Base-by-base conservation (phyloP, 2,797 vertebrate genomes). In the Crocodylus rhombifer region DNA sequence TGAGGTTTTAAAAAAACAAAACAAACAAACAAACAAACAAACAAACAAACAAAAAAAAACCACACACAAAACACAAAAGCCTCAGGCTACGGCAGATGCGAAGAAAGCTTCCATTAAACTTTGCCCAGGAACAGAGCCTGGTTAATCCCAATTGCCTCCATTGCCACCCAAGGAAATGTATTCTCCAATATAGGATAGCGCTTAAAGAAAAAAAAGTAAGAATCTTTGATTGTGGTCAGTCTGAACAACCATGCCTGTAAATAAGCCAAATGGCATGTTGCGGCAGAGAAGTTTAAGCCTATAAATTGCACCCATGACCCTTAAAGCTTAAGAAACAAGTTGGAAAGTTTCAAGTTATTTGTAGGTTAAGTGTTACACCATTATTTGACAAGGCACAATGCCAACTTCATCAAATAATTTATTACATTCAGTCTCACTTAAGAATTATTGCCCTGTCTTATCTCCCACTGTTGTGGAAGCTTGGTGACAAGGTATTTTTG, bases 201-300 rank as follows among this genome's bases (percentile, higher is more conserved):
- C 33, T 51, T 51, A 51, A 51, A 42, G 10, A 65, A 30, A 33
- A 17, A 42, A 51, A 51, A 51, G 42, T 51, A 51, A 51, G 42
- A 51, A 51, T 51, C 42, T 51, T 51, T 51, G 42, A 51, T 10
- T 11, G 42, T 51, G 42, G 42, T 55, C 33, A 80, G 57, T 3
- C 28, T 23, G 56, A 28, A n/a, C 71, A 61, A 1, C 18, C 67
- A 0, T 2, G 69, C 51, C 73, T 28, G 42, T 51, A 51, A 10
- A 10, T 10, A 20, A 42, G 8, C 6, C 63, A 57, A 1, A 0
- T 15, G 30, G 58, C 18, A 21, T 1, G 0, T 6, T 8, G 14
- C 1, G 42, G 78, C 62, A n/a, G 42, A 76, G 28, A 36, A 78
- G 3, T 0, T 28, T 4, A 30, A 73, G 7, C 5, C 23, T 36